phyloP scores from a whole-genome alignment of 2,888 invertebrate genomes.

The Palloptera scutellata region DNA sequence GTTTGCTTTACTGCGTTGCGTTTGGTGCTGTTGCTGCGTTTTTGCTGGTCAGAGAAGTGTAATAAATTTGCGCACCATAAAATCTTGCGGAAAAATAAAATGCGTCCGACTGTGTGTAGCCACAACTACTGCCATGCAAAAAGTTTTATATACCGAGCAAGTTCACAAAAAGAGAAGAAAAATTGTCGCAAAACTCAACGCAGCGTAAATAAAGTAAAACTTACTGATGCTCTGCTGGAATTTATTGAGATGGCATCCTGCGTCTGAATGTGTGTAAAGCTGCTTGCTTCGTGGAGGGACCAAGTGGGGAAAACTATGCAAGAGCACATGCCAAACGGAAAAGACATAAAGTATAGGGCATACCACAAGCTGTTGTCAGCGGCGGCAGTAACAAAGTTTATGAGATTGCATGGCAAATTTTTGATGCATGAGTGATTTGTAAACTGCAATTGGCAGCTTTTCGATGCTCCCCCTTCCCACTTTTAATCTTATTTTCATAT shows the following conservation, averaged over 20 bases:
- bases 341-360: slow-evolving; percentile 27
- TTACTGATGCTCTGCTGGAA: slow-evolving; percentile 30
- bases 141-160: slow-evolving; percentile 5
- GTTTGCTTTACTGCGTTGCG: background rate
- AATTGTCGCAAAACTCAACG: slow-evolving; percentile 56
- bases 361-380: slow-evolving; percentile 19
- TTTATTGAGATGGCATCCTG: slow-evolving; percentile 27
- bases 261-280: slow-evolving; percentile 4
- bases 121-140: slow-evolving; percentile 45
- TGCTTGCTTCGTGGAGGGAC: slow-evolving; percentile 5
- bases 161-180: slow-evolving; percentile 10
- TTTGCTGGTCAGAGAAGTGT: slow-evolving; percentile 38
- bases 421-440: slow-evolving; percentile 59
- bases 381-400: slow-evolving; percentile 21
- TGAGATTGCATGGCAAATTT: slow-evolving; percentile 38
- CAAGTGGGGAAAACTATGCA: no score
- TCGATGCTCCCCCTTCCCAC: background rate
- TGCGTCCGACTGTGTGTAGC: slow-evolving; percentile 32
- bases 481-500: slow-evolving; percentile 7
- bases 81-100: slow-evolving; percentile 61
- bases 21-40: background rate
- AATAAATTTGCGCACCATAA: slow-evolving; percentile 63
- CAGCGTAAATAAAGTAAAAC: slow-evolving; percentile 56
- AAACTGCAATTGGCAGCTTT: slow-evolving; percentile 8
- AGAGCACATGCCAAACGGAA: slow-evolving; percentile 42